These are phyloP conservation scores for Pentalonia nigronervosa DNA, from an alignment of 1,140 invertebrate species.

Conservation along the genomic window DNA sequence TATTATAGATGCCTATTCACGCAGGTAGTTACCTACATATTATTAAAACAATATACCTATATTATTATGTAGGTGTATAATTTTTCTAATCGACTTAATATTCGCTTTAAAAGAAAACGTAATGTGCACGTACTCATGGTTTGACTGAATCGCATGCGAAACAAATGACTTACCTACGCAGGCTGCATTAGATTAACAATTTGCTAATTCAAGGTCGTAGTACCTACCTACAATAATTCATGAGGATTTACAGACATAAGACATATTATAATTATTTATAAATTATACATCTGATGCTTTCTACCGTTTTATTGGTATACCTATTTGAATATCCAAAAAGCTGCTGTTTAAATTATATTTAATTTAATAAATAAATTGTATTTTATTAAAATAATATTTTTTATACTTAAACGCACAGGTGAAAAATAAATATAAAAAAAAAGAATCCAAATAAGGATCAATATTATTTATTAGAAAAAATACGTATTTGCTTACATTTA, in stretches of 20 bases:
- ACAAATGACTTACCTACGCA: neutral
- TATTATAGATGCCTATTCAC: neutral
- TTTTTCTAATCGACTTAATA: neutral
- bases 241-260: neutral
- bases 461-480: too few species aligned
- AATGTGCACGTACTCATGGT: neutral
- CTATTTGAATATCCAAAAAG: neutral
- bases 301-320: neutral
- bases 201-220: neutral
- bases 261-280: neutral
- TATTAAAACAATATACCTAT: neutral
- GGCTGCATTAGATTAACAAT: neutral
- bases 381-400: neutral
- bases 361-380: neutral
- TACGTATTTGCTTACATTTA: neutral
- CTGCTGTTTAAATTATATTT: neutral
- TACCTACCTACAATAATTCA: neutral
- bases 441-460: too few species aligned
- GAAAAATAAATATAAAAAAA: too few species aligned
- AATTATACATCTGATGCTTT: neutral
- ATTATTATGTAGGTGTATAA: neutral
- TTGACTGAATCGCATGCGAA: neutral
- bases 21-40: neutral
- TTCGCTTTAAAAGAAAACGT: neutral
- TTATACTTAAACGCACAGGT: neutral